Evolutionary conservation across 2,113 vertebrate genomes (phyloP).

Genomic region (Hylia prasina): DNA sequence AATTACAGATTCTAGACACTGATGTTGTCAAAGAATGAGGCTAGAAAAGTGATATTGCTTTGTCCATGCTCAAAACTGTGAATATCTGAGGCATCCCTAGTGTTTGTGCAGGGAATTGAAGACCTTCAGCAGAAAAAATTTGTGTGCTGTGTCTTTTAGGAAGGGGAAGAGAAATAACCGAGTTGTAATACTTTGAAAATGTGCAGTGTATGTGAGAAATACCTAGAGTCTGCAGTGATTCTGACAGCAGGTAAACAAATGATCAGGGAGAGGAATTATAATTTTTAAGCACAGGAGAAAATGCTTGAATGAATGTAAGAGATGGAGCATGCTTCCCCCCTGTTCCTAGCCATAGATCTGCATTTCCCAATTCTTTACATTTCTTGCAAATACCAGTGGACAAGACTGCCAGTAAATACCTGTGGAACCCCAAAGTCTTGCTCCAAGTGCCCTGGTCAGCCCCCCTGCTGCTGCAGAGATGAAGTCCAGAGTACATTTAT

Average conservation of each 20-base stretch:
- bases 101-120: background rate
- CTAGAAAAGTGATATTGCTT: background rate
- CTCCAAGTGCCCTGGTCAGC: background rate
- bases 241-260: background rate
- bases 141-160: background rate
- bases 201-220: background rate
- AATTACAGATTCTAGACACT: background rate
- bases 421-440: background rate
- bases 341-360: background rate
- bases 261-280: background rate
- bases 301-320: background rate
- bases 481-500: background rate
- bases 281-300: background rate
- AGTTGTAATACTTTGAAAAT: background rate
- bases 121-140: background rate
- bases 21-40: background rate
- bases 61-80: background rate
- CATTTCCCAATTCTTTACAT: background rate
- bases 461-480: background rate
- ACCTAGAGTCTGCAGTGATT: background rate
- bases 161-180: background rate
- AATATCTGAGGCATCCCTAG: background rate
- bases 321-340: background rate
- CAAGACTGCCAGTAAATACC: background rate
- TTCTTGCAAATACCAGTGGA: background rate